Base-by-base conservation (phyloP, 2,113 vertebrate genomes). In the Saiga tatarica region DNA sequence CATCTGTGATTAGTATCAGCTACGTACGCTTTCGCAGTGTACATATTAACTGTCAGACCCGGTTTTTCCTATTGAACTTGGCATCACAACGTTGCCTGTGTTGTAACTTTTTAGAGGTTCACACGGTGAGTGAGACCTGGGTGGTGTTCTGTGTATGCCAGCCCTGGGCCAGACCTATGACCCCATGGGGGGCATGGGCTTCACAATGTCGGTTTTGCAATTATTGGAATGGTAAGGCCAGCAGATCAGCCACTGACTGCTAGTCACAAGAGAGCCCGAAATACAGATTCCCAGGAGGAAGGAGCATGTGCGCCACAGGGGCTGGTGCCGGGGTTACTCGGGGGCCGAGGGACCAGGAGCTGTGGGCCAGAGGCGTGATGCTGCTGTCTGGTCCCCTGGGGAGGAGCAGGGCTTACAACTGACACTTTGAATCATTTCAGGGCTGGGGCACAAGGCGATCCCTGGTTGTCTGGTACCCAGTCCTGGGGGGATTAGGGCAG, bases 141-240 rank as follows among this genome's bases (percentile, higher is more conserved):
- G 5, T 33, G 0, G 1, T 4, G 62, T 8, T 30, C 25, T 3
- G 1, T 53, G 57, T 10, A 15, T 2, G 1, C 57, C 33, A 5
- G 15, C 14, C 19, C 5, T 9, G 23, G 3, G 62, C 21, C 21
- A 1, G 47, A 9, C 16, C 13, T 4, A 2, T 7, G 6, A 28
- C 2, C 9, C 14, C 26, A 39, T 7, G 5, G 2, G 13, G 17
- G 6, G 2, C 9, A 16, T 6, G 0, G 1, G 0, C 25, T 47
- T 64, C 9, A 17, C 26, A 59, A n/a, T 1, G 60, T 33, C 0
- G 3, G 10, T 10, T 45, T 36, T 4, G 0, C 53, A 0, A 28
- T 19, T 14, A 39, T 14, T 86, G 2, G 0, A 42, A 33, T 47
- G 12, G 16, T 16, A 17, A 87, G n/a, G 23, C 15, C 36, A 5